Evolutionary conservation across 2,888 invertebrate species (phyloP), one percentile per base, ranked within the genome.

Genomic region (Lithophane ornitopus): DNA sequence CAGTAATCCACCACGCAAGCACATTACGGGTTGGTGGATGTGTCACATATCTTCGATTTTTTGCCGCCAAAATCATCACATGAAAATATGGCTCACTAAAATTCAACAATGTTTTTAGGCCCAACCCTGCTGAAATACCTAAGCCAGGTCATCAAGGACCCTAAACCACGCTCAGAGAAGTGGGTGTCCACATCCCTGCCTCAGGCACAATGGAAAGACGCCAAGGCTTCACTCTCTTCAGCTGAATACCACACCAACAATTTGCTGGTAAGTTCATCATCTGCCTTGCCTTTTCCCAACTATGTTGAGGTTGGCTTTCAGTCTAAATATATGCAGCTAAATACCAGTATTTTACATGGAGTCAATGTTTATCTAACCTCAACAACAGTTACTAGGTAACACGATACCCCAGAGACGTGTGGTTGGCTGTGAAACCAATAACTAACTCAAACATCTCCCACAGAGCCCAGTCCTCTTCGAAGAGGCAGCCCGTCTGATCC

Each of bases 181-280:
- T 99, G 99, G 99, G 94, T 99, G 14, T 98, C 98, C 78, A 98
- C 98, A 0, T 99, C 99, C 0, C 97, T 98, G 3, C 98, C 98
- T 0, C 97, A 97, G 80, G 92, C 94, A 1, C 95, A 97, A 69
- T 99, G 98, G 99, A 97, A 97, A 62, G 97, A 97, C 1, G 93
- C 97, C 0, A 96, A 97, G 52, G 97, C 98, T 0, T 95, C 97
- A 81, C 92, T 97, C 4, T 98, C 98, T 2, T 98, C 98, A 0
- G 98, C 99, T 3, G 98, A 98, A 87, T 99, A 99, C 92, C 98
- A 98, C 90, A 98, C 98, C 2, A 98, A 98, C 91, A 99, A 99
- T 92, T 95, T 98, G 41, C 93, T 98, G 85, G 91, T 98, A 97
- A 96, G 90, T 94, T 4, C 1, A 28, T 39, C 2, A 4, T 8